Base-by-base conservation (phyloP, 37 sponge, comb jelly and placozoan genomes). In the Oscarella lobularis region DNA sequence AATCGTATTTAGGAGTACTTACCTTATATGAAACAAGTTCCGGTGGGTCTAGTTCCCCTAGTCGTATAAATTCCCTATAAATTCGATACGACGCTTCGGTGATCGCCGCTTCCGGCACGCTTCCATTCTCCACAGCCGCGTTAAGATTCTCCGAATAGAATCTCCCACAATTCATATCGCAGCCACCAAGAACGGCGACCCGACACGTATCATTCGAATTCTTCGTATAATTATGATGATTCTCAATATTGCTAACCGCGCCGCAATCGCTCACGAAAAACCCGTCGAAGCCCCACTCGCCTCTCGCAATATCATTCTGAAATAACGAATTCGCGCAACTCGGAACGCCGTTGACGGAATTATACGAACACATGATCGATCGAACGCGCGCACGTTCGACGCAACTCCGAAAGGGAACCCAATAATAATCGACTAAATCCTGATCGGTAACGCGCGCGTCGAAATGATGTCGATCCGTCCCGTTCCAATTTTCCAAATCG, bases 381-480 rank as follows among this genome's bases (percentile, higher is more conserved):
- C 4, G 6, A 4, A 35, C 71, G 33, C 31, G 31, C 5, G 71
- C 71, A n/a, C n/a, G n/a, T 4, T 68, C 71, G 6, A 68, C 31
- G 33, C 71, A 68, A 5, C 35, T 4, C 4, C 31, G 6, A 14
- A 68, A 68, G 35, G 31, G 6, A 4, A 20, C 31, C 6, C 31
- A 68, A 35, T 68, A 20, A 14, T 5, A 30, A 74, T 80, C 81
- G 38, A 75, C 79, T 3, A 84, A 40, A 37, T 84, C 85, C 72
- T 86, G 83, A 40, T 86, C 87, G 38, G 74, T 33, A 37, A 81
- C 75, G 6, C 78, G 67, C 31, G 83, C 87, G 75, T 82, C 82
- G 76, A 86, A 81, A 35, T 35, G 29, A 38, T 79, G 55, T 2
- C 80, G 71, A 4, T 4, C 31, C 31, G 31, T 14, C 35, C 71